Evolutionary conservation across 2,888 invertebrate species (phyloP).

Genomic region (Onchidella celtica): DNA sequence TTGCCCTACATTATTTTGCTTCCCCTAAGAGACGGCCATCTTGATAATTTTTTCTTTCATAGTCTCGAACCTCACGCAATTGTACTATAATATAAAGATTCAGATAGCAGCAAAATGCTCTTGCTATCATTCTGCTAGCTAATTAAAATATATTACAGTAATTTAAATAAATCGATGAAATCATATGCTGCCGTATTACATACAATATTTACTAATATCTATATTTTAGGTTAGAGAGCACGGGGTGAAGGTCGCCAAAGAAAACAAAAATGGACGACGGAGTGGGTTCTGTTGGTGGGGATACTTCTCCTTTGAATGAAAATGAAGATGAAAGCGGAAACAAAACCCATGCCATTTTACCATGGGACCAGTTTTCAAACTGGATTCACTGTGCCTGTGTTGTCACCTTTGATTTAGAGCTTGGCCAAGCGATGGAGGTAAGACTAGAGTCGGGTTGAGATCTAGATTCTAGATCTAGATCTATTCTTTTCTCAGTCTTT

Average conservation of each 20-base stretch:
- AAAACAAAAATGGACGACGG: slow-evolving; percentile 39
- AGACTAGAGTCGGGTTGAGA: slow-evolving; percentile 19
- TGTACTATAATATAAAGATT: background rate
- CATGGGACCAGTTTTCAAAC: slow-evolving; percentile 85
- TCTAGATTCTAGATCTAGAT: too few species aligned
- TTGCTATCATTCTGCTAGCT: too few species aligned
- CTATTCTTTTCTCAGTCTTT: too few species aligned
- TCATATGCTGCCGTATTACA: background rate
- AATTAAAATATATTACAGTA: too few species aligned
- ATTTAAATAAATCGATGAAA: too few species aligned
- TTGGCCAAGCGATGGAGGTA: slow-evolving; percentile 98
- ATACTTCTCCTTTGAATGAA: slow-evolving; percentile 18
- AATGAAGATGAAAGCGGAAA: slow-evolving; percentile 55
- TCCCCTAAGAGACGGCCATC: slow-evolving; percentile 73
- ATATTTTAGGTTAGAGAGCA: slow-evolving; percentile 6
- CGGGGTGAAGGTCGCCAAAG: background rate
- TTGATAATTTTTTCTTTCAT: slow-evolving; percentile 52
- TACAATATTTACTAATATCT: background rate
- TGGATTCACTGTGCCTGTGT: slow-evolving; percentile 99
- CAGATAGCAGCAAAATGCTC: too few species aligned
- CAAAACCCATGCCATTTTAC: slow-evolving; percentile 74
- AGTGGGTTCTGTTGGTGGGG: background rate
- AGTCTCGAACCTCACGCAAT: background rate
- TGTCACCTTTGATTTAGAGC: slow-evolving; percentile 98
- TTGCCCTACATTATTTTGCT: slow-evolving; percentile 42